Conservation (phyloP, 2,888 invertebrate species). For the Diabrotica balteata region DNA sequence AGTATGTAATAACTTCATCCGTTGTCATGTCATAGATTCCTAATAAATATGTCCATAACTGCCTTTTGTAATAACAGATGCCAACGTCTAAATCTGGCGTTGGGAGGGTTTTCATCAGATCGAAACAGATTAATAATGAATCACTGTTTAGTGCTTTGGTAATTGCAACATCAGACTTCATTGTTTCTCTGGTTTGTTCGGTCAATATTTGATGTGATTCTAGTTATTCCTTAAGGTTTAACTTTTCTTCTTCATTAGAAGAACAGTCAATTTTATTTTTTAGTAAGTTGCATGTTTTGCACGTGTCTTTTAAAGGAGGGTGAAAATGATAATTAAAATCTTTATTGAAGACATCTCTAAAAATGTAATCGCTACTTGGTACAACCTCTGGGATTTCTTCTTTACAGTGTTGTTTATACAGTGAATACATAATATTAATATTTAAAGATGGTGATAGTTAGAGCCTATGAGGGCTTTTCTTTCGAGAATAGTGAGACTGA, state of each 20-base stretch:
- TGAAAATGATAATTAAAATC: not conserved
- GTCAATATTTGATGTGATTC: not conserved
- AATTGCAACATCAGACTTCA: not conserved
- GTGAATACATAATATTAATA: slow-evolving; percentile 14
- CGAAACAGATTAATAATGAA: not conserved
- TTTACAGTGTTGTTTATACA: slow-evolving; percentile 2
- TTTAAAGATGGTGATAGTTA: slow-evolving; percentile 18
- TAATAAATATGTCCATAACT: slow-evolving; percentile 1
- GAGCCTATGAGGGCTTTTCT: slow-evolving; percentile 17
- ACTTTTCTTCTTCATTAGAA: not conserved
- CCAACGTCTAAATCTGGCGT: not conserved
- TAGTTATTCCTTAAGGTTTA: not conserved
- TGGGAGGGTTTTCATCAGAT: not conserved
- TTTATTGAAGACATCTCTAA: not conserved
- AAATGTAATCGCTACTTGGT: not conserved
- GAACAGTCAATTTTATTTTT: not conserved
- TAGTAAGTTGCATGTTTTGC: not conserved
- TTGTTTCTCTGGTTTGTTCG: not conserved
- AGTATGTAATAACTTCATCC: not conserved
- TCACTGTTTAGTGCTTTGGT: not conserved
- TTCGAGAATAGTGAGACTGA: slow-evolving; percentile 23
- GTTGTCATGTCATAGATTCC: slow-evolving; percentile 1
- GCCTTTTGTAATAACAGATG: not conserved
- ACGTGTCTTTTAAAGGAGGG: not conserved
- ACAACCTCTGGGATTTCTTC: not conserved